Percentiles rank a stretch among this genome's conserved stretches.
Conservation (phyloP, 2,888 invertebrate species). For the Eristalis pertinax region DNA sequence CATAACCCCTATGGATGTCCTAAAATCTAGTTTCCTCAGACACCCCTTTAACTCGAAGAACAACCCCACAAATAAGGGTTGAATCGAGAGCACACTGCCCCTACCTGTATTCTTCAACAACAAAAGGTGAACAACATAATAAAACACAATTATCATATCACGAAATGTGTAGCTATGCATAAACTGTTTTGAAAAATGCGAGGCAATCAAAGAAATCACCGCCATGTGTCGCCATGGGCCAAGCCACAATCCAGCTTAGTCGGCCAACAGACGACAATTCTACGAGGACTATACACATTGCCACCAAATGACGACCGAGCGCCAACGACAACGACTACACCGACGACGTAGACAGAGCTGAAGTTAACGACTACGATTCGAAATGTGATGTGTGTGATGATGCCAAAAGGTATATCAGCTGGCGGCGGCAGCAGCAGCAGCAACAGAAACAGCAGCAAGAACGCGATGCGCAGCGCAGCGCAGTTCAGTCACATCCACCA, state of each 20-base stretch:
- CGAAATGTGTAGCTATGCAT: conserved; percentile 45
- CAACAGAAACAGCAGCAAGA: conserved; percentile 53
- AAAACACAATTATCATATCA: conserved; percentile 26
- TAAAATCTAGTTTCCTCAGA: no score
- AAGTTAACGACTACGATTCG: conserved; percentile 49
- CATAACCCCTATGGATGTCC: no score
- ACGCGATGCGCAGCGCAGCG: conserved; percentile 47
- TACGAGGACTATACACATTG: conserved; percentile 26
- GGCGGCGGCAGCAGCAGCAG: conserved; percentile 51
- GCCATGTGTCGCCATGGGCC: conserved; percentile 36
- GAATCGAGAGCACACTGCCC: no score
- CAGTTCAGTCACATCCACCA: conserved; percentile 63
- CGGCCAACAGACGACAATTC: conserved; percentile 54
- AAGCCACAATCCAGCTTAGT: conserved; percentile 44
- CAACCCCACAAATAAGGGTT: no score
- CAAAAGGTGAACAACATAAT: background rate
- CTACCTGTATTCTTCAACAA: background rate
- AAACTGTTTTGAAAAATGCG: conserved; percentile 52
- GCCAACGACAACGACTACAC: conserved; percentile 43
- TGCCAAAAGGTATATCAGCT: conserved; percentile 69
- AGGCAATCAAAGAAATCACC: conserved; percentile 53
- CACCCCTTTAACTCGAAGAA: no score
- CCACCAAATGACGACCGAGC: conserved; percentile 25
- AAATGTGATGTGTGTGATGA: conserved; percentile 68
- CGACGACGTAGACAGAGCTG: conserved; percentile 20